Percentiles rank a stretch among this genome's conserved stretches.
These are phyloP conservation scores for Eugnorisma glareosa DNA, from an alignment of 2,888 invertebrate genomes.

Conservation along the genomic window DNA sequence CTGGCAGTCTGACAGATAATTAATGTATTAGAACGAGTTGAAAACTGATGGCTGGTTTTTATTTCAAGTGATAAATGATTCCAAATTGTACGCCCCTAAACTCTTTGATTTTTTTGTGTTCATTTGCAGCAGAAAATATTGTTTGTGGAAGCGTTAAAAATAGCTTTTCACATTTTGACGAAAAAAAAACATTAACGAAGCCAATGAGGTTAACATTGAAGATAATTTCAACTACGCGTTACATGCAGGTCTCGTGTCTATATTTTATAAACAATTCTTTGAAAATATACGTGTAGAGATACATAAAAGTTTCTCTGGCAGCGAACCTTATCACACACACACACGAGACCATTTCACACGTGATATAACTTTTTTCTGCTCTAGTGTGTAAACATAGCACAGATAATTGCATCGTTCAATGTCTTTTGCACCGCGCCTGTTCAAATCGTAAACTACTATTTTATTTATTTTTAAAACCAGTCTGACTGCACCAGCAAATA, in stretches of 20 bases:
- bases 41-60: constrained; percentile 7
- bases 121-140: constrained; percentile 5
- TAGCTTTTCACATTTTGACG: not conserved
- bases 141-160: constrained; percentile 9
- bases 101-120: not conserved
- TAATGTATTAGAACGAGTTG: not conserved
- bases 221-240: constrained; percentile 50
- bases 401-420: constrained; percentile 39
- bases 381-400: constrained; percentile 17
- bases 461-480: constrained; percentile 28
- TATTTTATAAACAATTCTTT: constrained; percentile 50
- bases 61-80: constrained; percentile 18
- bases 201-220: constrained; percentile 49
- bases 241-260: constrained; percentile 23
- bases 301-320: constrained; percentile 46
- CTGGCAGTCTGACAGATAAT: constrained; percentile 1
- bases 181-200: constrained; percentile 32
- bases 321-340: constrained; percentile 52
- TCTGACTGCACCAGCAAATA: constrained; percentile 3
- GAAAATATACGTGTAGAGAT: constrained; percentile 40
- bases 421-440: constrained; percentile 34
- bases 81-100: constrained; percentile 4
- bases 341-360: constrained; percentile 52
- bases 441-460: constrained; percentile 26
- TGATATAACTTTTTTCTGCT: constrained; percentile 32